Conservation (phyloP, 64 coral and sea anemone species). For the Catalaphyllia jardinei region DNA sequence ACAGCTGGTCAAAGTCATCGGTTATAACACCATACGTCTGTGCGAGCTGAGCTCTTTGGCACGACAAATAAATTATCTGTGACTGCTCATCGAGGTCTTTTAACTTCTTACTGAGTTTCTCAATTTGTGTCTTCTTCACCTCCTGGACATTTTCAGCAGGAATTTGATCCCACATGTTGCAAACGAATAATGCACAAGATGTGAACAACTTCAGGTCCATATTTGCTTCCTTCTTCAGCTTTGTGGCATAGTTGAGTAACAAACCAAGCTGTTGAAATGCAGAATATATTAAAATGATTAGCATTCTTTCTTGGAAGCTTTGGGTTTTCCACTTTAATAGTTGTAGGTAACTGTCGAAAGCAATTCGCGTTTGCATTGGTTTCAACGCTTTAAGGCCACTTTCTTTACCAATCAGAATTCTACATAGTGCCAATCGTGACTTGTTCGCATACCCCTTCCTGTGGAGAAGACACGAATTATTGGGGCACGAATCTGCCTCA, state of each 20-base stretch:
- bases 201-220: neutral
- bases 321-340: too few species aligned
- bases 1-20: neutral
- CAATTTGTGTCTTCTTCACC: neutral
- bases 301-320: neutral
- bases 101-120: neutral
- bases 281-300: neutral
- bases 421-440: too few species aligned
- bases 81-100: neutral
- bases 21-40: neutral
- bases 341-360: too few species aligned
- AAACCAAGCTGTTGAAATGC: neutral
- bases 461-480: too few species aligned
- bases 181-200: neutral
- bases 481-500: too few species aligned
- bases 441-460: too few species aligned
- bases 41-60: neutral
- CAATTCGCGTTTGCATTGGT: too few species aligned
- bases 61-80: conserved; percentile 5
- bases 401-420: too few species aligned
- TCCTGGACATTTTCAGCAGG: neutral
- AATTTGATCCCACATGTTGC: conserved; percentile 22
- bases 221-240: neutral
- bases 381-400: too few species aligned
- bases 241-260: neutral